Conservation (phyloP, 2,797 vertebrate genomes). For the Anguilla pacifica region DNA sequence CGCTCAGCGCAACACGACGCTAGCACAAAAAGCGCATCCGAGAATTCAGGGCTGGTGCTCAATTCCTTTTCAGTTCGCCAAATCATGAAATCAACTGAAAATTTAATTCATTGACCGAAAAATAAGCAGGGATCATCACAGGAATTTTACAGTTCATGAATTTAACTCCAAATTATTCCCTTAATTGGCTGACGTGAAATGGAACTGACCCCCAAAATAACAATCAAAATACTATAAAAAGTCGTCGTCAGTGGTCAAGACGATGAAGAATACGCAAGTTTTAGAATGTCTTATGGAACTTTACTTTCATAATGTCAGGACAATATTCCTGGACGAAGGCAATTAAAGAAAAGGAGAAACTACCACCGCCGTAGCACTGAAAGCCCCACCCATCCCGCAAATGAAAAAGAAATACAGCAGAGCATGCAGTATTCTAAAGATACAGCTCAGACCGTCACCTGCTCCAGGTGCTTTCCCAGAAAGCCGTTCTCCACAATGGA, state of each 20-base stretch:
- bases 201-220: neutral
- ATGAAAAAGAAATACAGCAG: neutral
- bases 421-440: neutral
- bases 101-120: neutral
- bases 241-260: too few relatives aligned
- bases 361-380: neutral
- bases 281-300: neutral
- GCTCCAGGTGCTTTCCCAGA: slow-evolving; percentile 43
- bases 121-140: neutral
- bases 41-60: neutral
- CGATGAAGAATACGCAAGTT: neutral
- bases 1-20: neutral
- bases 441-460: slow-evolving; percentile 37
- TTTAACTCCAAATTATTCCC: neutral
- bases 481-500: slow-evolving; percentile 59
- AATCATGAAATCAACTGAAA: neutral
- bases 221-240: neutral
- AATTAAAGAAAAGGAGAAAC: neutral
- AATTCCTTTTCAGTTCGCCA: neutral
- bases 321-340: neutral
- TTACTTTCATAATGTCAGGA: neutral
- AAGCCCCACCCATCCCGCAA: neutral
- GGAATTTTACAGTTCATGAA: neutral
- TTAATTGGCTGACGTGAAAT: neutral
- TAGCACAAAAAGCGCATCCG: neutral